Evolutionary conservation across 2,888 invertebrate genomes (phyloP), one percentile per base, ranked within the genome.

Genomic region (Bimastos eiseni): DNA sequence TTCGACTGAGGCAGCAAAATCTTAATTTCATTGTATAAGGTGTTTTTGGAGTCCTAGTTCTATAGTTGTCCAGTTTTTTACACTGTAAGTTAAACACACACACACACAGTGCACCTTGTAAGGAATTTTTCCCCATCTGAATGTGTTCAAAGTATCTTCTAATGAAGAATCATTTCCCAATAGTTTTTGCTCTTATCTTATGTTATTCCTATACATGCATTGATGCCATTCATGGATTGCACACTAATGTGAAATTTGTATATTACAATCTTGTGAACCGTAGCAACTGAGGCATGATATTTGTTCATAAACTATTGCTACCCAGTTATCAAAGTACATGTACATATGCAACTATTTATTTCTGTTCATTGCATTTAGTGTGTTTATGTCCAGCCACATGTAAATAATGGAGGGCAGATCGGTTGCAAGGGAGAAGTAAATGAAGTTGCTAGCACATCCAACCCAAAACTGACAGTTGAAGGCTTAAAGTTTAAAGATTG

Each of bases 1-100:
- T n/a, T 70, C n/a, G 70, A 70, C n/a, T 70, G n/a, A 70, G 70
- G 70, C 70, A 70, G 70, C 70, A 70, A 70, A 70, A 55, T n/a
- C 70, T 70, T n/a, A 70, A 70, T 70, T 70, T 70, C 70, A 70
- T 0, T n/a, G n/a, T 70, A 17, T 70, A 70, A 70, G 30, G n/a
- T n/a, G n/a, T 70, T 30, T 70, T 70, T 2, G 3, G 70, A 70
- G 70, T n/a, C 8, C 8, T 70, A 70, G n/a, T 70, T 17, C 30
- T n/a, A 70, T 70, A 30, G 8, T 30, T n/a, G 49, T 55, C 21
- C 17, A 70, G 70, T 70, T 70, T 0, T 70, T 70, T 70, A n/a
- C 70, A 70, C 70, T 70, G 70, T 30, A 70, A n/a, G 70, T 49
- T 49, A 49, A 49, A 1, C n/a, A 49, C 41, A 24, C 49, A 24